Evolutionary conservation across 1,140 invertebrate species (phyloP), one percentile per base, ranked within the genome.

Genomic region (Heliconius nattereri): DNA sequence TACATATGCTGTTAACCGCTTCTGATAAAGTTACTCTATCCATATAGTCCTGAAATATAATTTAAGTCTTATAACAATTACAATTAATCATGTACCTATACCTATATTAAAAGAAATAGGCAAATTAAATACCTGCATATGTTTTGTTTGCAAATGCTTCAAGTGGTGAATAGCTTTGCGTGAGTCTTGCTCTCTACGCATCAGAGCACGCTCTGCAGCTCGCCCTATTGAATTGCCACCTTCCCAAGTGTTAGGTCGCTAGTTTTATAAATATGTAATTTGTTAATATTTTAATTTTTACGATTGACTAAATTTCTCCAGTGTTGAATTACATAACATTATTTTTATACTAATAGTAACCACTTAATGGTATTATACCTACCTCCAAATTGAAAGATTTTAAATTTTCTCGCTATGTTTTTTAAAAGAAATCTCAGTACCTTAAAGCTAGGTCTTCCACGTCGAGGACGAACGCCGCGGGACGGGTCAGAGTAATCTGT

Each of bases 1-100:
- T 89, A 66, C 92, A 94, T 52, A 94, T 94, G 75, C 92, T 94
- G 78, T 90, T 91, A 1, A 95, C 94, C 7, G 92, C 92, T 85
- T 95, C 90, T 1, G 91, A 91, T 37, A 95, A 77, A 6, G 93
- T 90, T 13, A 93, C 88, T 73, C 90, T 85, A 71, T 94, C 93
- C 90, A 92, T 93, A 78, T 91, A 94, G 71, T 92, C 91, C 94
- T 94, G 81, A 16, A 85, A 85, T 79, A 92, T 37, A 9, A 72
- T 71, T 71, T 37, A 40, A 37, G 23, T 66, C 26, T 66, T 66
- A 66, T 13, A 26, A 66, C 23, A 9, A 66, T 3, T 29, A 66
- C 19, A 0, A 19, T 52, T 1, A 52, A 6, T 20, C 6, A 52
- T 52, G 1, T 20, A 52, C 19, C 16, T 52, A n/a, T n/a, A 57